Base-by-base conservation (phyloP, 1,140 invertebrate genomes). In the Hylaeus anthracinus region DNA sequence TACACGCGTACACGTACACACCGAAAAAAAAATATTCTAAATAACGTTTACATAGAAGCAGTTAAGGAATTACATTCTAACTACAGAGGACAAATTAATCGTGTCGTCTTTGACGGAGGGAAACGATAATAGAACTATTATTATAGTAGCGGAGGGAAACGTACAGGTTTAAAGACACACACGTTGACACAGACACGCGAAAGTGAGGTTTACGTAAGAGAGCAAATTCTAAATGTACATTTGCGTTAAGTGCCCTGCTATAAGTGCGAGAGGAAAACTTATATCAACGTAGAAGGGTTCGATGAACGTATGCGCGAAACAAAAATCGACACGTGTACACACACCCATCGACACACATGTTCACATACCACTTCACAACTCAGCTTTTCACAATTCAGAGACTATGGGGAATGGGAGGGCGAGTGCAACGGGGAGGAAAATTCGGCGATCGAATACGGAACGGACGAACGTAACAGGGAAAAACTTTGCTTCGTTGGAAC, bases 31-130 rank as follows among this genome's bases (percentile, higher is more conserved):
- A 26, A 88, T 84, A 90, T 90, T 90, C 89, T 89, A 90, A 90
- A 90, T 88, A 89, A 90, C 84, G 83, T 88, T 90, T 86, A 89
- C 72, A 79, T 88, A 89, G 80, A 80, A 75, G 61, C 72, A 79
- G 66, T 88, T 88, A 88, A 89, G 87, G 37, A 63, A 69, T 81
- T 84, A 86, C 82, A 87, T 86, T 87, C 72, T 86, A 87, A 86
- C 86, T 83, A 83, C 70, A n/a, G 75, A 37, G 61, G 61, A 12
- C 61, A 63, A 86, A 63, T 83, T 88, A 65, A 87, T 88, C 86
- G 82, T 70, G 70, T 69, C 81, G 63, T 73, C 82, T 67, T 63
- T 77, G 69, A 12, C 63, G 8, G 61, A 39, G 15, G 8, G 37
- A 67, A 71, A 55, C 74, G 71, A 67, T 58, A 51, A 55, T 63